Conservation (phyloP, 2,797 vertebrate genomes). For the Oreonectes daqikongensis region DNA sequence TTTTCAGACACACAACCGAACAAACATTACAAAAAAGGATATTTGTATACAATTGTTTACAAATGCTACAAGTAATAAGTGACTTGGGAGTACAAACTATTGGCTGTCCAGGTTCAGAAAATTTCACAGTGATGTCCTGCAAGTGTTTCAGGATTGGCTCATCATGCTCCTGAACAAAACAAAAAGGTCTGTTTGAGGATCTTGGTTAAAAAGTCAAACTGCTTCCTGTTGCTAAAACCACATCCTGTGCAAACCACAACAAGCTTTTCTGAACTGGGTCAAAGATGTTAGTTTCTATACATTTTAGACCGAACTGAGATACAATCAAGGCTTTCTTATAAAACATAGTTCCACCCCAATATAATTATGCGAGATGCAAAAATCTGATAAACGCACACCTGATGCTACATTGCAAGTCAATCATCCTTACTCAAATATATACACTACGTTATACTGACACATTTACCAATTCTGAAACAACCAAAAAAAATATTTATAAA, state of each 20-base stretch:
- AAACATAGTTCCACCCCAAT: neutral
- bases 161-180: constrained; percentile 84
- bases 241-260: constrained; percentile 4
- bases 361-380: neutral
- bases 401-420: no score
- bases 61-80: neutral
- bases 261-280: neutral
- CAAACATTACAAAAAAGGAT: no score
- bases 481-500: no score
- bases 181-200: neutral
- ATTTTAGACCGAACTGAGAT: neutral
- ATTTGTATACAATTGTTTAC: no score
- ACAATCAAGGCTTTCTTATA: neutral
- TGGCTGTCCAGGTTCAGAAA: constrained; percentile 90
- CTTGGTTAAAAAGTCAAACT: neutral
- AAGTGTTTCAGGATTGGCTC: constrained; percentile 95
- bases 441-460: no score
- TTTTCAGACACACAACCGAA: constrained; percentile 31
- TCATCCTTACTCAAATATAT: no score
- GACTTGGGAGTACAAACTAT: constrained; percentile 85
- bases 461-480: no score
- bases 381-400: no score
- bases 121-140: constrained; percentile 94
- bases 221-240: constrained; percentile 9
- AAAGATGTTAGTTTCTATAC: neutral